A percentile compares a stretch with the other conserved stretches of the same genome.
These are phyloP conservation scores for Sphenodon punctatus DNA, from an alignment of 2,797 vertebrate species.

Conservation along the genomic window DNA sequence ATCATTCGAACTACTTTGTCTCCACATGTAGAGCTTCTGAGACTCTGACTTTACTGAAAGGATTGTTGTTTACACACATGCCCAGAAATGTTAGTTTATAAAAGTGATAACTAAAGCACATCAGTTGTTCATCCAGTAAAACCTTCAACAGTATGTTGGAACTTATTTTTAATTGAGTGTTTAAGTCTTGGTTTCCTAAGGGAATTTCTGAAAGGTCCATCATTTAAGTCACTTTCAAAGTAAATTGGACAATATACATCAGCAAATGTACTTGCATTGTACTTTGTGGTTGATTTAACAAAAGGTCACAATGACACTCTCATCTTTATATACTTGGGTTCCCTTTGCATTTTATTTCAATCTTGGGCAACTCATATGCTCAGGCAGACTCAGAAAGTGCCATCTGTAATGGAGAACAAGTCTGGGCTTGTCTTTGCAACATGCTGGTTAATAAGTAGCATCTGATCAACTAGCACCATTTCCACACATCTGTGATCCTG, in stretches of 20 bases:
- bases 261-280: not conserved
- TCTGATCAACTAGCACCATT: too few relatives aligned
- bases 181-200: not conserved
- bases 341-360: not conserved
- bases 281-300: not conserved
- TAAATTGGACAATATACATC: not conserved
- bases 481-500: too few relatives aligned
- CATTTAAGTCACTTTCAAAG: not conserved
- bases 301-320: not conserved
- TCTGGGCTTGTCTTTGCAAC: too few relatives aligned
- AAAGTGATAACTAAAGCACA: not conserved
- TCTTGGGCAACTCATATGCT: not conserved
- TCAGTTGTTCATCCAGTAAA: not conserved
- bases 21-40: not conserved
- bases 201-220: not conserved
- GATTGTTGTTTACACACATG: not conserved
- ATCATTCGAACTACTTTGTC: too few relatives aligned
- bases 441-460: too few relatives aligned
- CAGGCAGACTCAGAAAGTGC: not conserved
- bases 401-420: not conserved
- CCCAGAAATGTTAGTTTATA: slow-evolving; percentile 6
- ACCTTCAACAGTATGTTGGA: not conserved
- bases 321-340: not conserved
- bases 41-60: not conserved
- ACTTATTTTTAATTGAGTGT: not conserved